Evolutionary conservation across 2,797 vertebrate species (phyloP), one percentile per base, ranked within the genome.

Genomic region (Gallinago nigripennis): DNA sequence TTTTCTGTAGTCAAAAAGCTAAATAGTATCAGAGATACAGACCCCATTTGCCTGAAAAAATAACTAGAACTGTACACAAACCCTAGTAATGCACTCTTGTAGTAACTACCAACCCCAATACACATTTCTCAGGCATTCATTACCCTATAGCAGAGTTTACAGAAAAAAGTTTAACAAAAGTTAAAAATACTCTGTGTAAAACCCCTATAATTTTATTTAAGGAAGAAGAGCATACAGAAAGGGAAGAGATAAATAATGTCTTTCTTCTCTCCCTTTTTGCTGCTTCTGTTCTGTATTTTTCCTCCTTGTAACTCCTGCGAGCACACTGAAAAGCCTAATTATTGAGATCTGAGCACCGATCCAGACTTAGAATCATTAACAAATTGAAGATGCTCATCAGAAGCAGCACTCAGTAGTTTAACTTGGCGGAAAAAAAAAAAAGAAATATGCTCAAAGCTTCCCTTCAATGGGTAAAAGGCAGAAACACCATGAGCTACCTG

Each of bases 1-100:
- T 72, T 53, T 66, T 41, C 56, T 45, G 28, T 20, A 35, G 45
- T 19, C 37, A 41, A 80, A 28, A 18, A 88, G 45, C 18, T 60
- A 60, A 69, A 73, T 0, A 57, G 3, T 12, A 43, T n/a, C 37
- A 60, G 6, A 78, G 27, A 21, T 6, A 35, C 0, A 90, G 37
- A 87, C 4, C 18, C 17, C 16, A 21, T 64, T 17, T 71, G 56
- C 14, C 43, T 64, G 37, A 6, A 63, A 61, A 86, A 56, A 25
- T 27, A 73, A 28, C 37, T 9, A 20, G 30, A 84, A 46, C 27
- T 68, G 31, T 14, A 48, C 28, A 64, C 39, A 85, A 72, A 63
- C 3, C 5, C 41, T 7, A 24, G 30, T 1, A 69, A 58, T 11
- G 25, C 17, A 31, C 16, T 75, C 7, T 0, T 60, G 4, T 0